These are phyloP conservation scores for Drosophila maculinotata DNA, from an alignment of 2,888 invertebrate genomes.

Conservation along the genomic window DNA sequence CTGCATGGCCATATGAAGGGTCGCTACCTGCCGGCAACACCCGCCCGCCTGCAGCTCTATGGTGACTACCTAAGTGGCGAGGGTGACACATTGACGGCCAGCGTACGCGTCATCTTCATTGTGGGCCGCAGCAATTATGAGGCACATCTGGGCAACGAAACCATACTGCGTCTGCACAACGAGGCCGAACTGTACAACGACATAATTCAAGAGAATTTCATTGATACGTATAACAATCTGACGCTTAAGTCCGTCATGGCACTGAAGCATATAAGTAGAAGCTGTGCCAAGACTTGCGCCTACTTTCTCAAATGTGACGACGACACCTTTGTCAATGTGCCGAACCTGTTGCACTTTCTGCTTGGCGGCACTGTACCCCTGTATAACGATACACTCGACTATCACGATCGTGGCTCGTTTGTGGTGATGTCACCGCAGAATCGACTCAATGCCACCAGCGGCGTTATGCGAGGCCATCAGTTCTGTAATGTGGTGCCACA, in stretches of 20 bases:
- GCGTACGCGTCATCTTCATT: conserved; percentile 82
- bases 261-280: conserved; percentile 91
- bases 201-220: conserved; percentile 92
- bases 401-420: conserved; percentile 77
- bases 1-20: conserved; percentile 81
- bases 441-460: conserved; percentile 83
- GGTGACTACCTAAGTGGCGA: conserved; percentile 70
- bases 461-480: conserved; percentile 90
- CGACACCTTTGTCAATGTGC: conserved; percentile 93
- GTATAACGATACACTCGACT: conserved; percentile 83
- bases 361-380: conserved; percentile 85
- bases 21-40: conserved; percentile 75
- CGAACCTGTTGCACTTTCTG: conserved; percentile 87
- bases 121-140: conserved; percentile 79
- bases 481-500: conserved; percentile 92
- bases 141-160: conserved; percentile 85
- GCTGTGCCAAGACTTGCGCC: conserved; percentile 87
- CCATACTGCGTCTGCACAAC: conserved; percentile 88
- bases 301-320: conserved; percentile 94
- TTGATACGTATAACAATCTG: conserved; percentile 94
- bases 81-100: conserved; percentile 38
- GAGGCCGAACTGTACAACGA: conserved; percentile 90
- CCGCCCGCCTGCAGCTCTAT: conserved; percentile 71
- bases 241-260: conserved; percentile 94
- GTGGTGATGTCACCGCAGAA: conserved; percentile 75